phyloP scores from a whole-genome alignment of 2,888 invertebrate genomes.

The Venusia cambrica region DNA sequence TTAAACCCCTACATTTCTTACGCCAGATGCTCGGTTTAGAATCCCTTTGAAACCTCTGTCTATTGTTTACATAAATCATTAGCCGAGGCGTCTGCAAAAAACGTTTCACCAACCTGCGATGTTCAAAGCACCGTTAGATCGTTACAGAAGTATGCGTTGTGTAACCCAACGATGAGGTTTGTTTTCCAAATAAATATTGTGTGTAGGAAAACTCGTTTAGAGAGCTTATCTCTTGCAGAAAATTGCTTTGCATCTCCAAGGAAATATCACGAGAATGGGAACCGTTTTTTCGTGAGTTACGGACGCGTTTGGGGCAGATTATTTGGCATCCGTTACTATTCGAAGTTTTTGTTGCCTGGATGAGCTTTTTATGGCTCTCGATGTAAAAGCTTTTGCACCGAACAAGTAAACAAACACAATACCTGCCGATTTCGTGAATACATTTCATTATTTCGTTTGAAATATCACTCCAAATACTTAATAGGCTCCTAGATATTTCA shows the following conservation, averaged over 20 bases:
- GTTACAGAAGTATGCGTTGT: conserved; percentile 28
- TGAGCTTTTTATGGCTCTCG: conserved; percentile 21
- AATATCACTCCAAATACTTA: too few species aligned
- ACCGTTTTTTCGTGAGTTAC: conserved; percentile 58
- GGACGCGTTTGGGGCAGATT: conserved; percentile 49
- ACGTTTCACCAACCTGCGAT: conserved; percentile 26
- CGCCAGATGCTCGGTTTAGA: conserved; percentile 46
- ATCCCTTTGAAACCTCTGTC: conserved; percentile 35
- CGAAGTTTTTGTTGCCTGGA: conserved; percentile 20
- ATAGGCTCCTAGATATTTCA: too few species aligned
- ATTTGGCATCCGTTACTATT: conserved; percentile 24
- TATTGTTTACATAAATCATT: conserved; percentile 38
- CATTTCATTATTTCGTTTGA: too few species aligned
- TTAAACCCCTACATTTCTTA: conserved; percentile 49
- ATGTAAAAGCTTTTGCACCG: conserved; percentile 12
- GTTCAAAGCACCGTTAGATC: conserved; percentile 25
- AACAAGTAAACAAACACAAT: too few species aligned
- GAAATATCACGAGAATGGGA: conserved; percentile 65
- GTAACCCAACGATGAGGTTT: conserved; percentile 35
- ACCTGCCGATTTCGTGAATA: too few species aligned
- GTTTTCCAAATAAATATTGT: conserved; percentile 51
- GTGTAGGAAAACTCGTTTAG: conserved; percentile 59
- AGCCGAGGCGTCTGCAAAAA: conserved; percentile 29
- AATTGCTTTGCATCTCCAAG: conserved; percentile 76
- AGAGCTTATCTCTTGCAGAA: conserved; percentile 71